A percentile compares a stretch with the other conserved stretches of the same genome.
Evolutionary conservation across 2,888 invertebrate genomes (phyloP).

Genomic region (Aphidoletes aphidimyza): DNA sequence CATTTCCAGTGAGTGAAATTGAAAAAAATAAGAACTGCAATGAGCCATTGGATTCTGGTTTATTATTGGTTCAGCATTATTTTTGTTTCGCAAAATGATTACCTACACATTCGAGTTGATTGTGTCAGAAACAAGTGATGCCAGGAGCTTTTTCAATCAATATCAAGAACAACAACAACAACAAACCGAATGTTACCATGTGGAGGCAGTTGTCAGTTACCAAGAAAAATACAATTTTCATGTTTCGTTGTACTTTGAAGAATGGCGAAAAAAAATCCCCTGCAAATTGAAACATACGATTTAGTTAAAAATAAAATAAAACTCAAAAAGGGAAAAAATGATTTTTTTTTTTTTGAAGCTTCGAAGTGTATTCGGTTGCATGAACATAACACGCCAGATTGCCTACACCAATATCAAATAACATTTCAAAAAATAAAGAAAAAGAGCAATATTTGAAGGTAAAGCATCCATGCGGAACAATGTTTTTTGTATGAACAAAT

Average conservation of each 20-base stretch:
- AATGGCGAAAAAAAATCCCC: not conserved
- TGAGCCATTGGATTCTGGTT: not conserved
- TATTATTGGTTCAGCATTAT: not conserved
- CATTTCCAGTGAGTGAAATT: not conserved
- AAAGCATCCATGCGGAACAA: slow-evolving; percentile 14
- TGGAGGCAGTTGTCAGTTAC: too few species aligned
- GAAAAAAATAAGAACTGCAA: not conserved
- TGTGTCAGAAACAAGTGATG: not conserved
- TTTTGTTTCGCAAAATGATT: not conserved
- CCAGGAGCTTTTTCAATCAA: not conserved
- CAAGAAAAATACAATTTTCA: not conserved
- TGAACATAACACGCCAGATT: not conserved
- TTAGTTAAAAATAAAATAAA: not conserved
- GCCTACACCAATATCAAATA: not conserved
- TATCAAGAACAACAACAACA: not conserved
- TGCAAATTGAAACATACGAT: slow-evolving; percentile 9
- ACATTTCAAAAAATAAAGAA: too few species aligned
- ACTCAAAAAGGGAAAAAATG: not conserved
- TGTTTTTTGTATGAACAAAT: not conserved
- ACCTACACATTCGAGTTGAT: not conserved
- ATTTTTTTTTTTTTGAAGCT: too few species aligned
- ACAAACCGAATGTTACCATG: not conserved
- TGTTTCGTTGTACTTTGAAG: not conserved
- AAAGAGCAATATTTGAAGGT: not conserved
- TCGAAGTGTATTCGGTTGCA: not conserved